Evolutionary conservation across 2,113 vertebrate genomes (phyloP).

Genomic region (Nyctibius bracteatus): DNA sequence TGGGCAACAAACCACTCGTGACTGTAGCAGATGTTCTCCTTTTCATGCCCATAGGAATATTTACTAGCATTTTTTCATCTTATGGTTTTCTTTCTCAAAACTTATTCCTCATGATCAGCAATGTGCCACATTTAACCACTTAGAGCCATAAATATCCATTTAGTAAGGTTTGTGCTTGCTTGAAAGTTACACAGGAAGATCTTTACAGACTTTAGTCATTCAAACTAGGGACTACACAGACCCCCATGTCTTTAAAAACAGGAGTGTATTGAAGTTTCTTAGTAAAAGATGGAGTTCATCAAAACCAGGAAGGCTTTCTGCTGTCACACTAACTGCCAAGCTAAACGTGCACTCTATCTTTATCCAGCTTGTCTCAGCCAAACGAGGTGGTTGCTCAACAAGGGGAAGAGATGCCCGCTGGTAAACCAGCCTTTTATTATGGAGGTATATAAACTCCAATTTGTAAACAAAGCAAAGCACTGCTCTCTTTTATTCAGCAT

Average conservation of each 20-base stretch:
- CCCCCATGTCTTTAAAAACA: neutral
- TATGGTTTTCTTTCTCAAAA: neutral
- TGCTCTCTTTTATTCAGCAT: neutral
- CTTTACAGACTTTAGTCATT: neutral
- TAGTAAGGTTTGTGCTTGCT: neutral
- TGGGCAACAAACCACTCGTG: slow-evolving; percentile 47
- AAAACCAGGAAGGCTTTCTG: neutral
- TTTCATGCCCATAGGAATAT: slow-evolving; percentile 32
- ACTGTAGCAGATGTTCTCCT: slow-evolving; percentile 50
- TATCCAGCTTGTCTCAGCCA: neutral
- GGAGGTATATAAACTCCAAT: neutral
- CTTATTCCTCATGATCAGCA: neutral
- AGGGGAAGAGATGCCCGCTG: neutral
- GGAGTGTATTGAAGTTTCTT: neutral
- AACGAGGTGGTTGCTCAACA: neutral
- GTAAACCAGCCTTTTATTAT: neutral
- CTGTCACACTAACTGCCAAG: neutral
- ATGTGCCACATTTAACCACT: neutral
- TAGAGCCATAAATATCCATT: neutral
- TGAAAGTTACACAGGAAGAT: neutral
- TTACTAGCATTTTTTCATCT: neutral
- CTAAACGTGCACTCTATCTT: neutral
- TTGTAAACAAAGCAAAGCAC: neutral
- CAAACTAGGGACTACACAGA: neutral
- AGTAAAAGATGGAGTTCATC: neutral